Conservation (phyloP, 92 coral and sea anemone species). For the Chrysogorgia sp. region DNA sequence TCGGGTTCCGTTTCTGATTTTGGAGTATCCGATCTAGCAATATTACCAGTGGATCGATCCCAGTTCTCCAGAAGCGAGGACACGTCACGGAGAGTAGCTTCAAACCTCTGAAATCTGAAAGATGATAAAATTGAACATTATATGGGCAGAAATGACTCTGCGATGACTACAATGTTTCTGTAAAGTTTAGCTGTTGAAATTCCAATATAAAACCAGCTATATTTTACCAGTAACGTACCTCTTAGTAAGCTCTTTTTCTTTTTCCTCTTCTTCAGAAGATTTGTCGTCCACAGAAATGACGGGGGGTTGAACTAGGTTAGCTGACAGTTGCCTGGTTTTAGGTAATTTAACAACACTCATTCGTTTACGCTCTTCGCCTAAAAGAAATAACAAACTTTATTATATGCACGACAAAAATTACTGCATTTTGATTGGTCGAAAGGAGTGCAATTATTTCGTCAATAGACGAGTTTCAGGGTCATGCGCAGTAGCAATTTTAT, state of each 20-base stretch:
- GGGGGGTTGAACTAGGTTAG: slow-evolving; percentile 59
- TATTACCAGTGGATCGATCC: slow-evolving; percentile 89
- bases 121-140: not conserved
- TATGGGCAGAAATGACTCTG: not conserved
- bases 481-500: too few relatives aligned
- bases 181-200: too few relatives aligned
- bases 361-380: slow-evolving; percentile 54
- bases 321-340: slow-evolving; percentile 78
- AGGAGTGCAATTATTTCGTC: too few relatives aligned
- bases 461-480: too few relatives aligned
- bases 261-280: slow-evolving; percentile 85
- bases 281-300: slow-evolving; percentile 62
- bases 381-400: not conserved
- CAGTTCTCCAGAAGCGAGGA: slow-evolving; percentile 84
- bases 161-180: not conserved
- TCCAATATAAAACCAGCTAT: too few relatives aligned
- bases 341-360: slow-evolving; percentile 67
- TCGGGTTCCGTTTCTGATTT: slow-evolving; percentile 92
- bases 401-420: not conserved
- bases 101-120: slow-evolving; percentile 76
- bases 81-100: slow-evolving; percentile 87
- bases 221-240: slow-evolving; percentile 56
- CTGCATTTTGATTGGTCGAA: too few relatives aligned
- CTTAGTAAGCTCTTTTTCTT: slow-evolving; percentile 81
- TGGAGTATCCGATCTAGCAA: slow-evolving; percentile 84